Conservation (phyloP, 2,113 vertebrate genomes). For the Clarias macrocephalus region DNA sequence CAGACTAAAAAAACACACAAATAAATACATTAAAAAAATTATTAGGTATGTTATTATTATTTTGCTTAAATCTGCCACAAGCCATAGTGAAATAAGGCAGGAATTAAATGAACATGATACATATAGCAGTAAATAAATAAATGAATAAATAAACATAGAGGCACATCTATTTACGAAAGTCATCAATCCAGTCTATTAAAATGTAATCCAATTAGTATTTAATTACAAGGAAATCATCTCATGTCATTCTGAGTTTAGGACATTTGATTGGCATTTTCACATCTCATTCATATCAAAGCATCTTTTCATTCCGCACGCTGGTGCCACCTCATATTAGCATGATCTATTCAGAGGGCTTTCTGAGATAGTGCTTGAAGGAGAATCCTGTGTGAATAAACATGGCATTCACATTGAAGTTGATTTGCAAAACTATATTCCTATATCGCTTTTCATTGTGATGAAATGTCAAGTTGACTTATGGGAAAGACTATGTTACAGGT, state of each 20-base stretch:
- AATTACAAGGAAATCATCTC: not conserved
- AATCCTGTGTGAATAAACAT: not conserved
- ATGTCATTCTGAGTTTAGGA: not conserved
- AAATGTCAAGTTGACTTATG: conserved; percentile 19
- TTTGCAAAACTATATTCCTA: conserved; percentile 4
- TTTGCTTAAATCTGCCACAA: not conserved
- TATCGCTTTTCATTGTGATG: not conserved
- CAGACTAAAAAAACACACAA: not conserved
- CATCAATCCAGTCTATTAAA: conserved; percentile 1
- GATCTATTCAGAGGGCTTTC: not conserved
- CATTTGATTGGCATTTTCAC: conserved; percentile 29
- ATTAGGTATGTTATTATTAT: not conserved
- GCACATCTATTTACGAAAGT: not conserved
- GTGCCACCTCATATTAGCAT: not conserved
- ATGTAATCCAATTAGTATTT: not conserved
- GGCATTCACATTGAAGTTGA: not conserved
- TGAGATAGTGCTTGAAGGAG: not conserved
- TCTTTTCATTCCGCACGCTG: not conserved
- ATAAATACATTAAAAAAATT: not conserved
- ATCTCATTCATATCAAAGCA: conserved; percentile 14
- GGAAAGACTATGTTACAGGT: not conserved
- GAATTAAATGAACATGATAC: too few relatives aligned
- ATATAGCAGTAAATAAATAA: not conserved
- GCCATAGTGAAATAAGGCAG: not conserved
- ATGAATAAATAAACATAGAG: not conserved